Evolutionary conservation across 2,113 vertebrate genomes (phyloP).

Genomic region (Rhipidura dahli): DNA sequence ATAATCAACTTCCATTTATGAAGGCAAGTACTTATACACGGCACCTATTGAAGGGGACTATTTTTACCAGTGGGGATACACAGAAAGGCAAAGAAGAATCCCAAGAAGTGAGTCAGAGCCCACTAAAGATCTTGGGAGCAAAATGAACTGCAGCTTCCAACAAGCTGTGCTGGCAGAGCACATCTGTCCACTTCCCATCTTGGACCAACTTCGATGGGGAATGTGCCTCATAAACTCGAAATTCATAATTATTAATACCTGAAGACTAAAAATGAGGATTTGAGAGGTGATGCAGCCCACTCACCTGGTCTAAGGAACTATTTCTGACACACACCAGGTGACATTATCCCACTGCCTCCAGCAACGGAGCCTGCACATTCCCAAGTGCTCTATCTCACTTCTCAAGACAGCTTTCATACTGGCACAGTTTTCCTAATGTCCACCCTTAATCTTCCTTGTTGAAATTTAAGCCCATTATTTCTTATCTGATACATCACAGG

Average conservation of each 20-base stretch:
- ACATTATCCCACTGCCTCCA: neutral
- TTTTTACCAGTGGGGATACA: neutral
- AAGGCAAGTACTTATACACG: neutral
- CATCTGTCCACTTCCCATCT: rapidly evolving
- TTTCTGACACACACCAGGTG: neutral
- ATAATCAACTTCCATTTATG: neutral
- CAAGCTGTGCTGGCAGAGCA: no score
- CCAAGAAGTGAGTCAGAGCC: neutral
- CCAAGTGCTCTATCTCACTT: neutral
- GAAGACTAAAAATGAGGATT: neutral
- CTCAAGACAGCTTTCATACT: neutral
- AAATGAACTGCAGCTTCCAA: neutral
- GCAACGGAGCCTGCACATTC: neutral
- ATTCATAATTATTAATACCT: rapidly evolving
- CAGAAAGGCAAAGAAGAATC: neutral
- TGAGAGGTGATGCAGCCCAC: neutral
- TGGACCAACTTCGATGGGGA: neutral
- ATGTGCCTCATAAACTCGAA: neutral
- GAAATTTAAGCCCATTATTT: neutral
- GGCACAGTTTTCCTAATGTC: neutral
- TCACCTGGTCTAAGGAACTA: neutral
- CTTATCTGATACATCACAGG: neutral
- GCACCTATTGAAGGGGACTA: neutral
- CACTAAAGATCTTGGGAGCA: neutral
- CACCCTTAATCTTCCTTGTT: neutral